Percentiles rank a stretch among this genome's conserved stretches.
Conservation (phyloP, 2,113 vertebrate genomes). For the Hirundichthys speculiger region DNA sequence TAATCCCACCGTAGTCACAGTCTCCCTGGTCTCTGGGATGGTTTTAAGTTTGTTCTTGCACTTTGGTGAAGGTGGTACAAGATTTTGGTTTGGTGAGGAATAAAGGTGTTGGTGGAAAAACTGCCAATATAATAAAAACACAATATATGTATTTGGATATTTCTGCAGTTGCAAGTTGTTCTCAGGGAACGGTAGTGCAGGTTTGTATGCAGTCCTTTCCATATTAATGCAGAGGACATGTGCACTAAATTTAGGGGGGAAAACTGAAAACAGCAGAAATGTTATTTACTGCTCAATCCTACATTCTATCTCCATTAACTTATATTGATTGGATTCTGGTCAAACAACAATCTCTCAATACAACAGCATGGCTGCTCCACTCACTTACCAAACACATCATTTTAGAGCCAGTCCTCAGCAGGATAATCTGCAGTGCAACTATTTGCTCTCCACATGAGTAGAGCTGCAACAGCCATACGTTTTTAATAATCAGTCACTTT, state of each 20-base stretch:
- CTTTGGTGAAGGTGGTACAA: no score
- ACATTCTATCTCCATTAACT: slow-evolving; percentile 66
- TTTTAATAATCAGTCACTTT: slow-evolving; percentile 27
- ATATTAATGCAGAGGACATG: slow-evolving; percentile 32
- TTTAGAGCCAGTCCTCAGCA: slow-evolving; percentile 32
- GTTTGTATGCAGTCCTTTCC: neutral
- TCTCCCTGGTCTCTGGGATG: no score
- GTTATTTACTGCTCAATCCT: slow-evolving; percentile 35
- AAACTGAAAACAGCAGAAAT: slow-evolving; percentile 33
- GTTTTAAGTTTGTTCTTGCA: no score
- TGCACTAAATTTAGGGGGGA: neutral
- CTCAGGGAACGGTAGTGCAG: no score
- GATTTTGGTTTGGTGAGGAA: no score
- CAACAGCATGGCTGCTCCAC: slow-evolving; percentile 32
- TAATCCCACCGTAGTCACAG: no score
- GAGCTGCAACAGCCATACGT: slow-evolving; percentile 2
- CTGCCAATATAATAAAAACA: no score
- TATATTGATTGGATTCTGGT: slow-evolving; percentile 58
- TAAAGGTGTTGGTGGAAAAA: no score
- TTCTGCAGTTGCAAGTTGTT: no score
- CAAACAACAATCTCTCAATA: no score
- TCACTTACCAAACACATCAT: slow-evolving; percentile 30
- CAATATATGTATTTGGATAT: no score
- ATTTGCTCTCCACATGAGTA: slow-evolving; percentile 23
- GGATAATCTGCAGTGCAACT: slow-evolving; percentile 23